Base-by-base conservation (phyloP, 2,888 invertebrate genomes). In the Notocelia uddmanniana region DNA sequence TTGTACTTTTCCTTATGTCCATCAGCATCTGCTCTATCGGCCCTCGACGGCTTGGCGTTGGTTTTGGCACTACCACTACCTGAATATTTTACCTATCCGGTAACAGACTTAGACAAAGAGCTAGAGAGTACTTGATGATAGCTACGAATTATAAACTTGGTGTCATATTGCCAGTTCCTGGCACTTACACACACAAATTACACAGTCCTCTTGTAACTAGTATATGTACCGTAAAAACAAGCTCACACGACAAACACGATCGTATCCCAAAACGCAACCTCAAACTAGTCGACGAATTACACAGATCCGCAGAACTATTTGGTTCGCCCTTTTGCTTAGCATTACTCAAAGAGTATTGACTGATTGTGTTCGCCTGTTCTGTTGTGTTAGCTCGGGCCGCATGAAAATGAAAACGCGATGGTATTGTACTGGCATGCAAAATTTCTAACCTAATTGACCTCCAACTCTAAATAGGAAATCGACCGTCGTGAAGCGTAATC, bases 401-500 rank as follows among this genome's bases (percentile, higher is more conserved):
- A 8, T 15, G 15, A 45, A n/a, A 45, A n/a, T n/a, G 45, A n/a
- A n/a, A 45, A 8, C 15, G 1, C n/a, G 45, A 45, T n/a, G 31
- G 31, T 31, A 8, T 45, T 6, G 15, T 45, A n/a, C 13, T 45
- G n/a, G 3, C 8, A 45, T 45, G 6, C 45, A n/a, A 45, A n/a
- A n/a, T 13, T 5, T 45, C 45, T 6, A 45, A n/a, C 45, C n/a
- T 15, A 45, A 45, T 6, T 45, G 13, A n/a, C 6, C 6, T 45
- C n/a, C 37, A 63, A 54, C 19, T 71, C 64, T 58, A 70, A 71
- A 71, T 66, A 66, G 66, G 50, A 66, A 67, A 60, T 71, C 66
- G 54, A 21, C 11, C 64, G 66, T 60, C 41, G 26, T 23, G 54
- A 37, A 62, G 31, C 26, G 71, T 31, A 60, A 71, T 67, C 71